phyloP scores from a whole-genome alignment of 2,797 vertebrate species.

The Pantherophis alleghaniensis region DNA sequence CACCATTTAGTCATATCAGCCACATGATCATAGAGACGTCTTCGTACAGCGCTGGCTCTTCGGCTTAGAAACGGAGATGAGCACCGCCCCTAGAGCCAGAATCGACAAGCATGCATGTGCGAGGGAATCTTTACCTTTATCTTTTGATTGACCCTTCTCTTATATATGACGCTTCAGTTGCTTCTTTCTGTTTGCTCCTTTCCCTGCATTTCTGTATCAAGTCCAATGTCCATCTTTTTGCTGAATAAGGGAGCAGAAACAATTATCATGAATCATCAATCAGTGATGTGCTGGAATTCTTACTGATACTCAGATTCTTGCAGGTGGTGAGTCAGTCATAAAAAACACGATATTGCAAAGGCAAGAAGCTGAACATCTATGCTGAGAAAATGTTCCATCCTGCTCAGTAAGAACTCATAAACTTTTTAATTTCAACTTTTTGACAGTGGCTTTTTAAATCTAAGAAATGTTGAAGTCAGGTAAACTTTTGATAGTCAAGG shows the following conservation, averaged over 20 bases:
- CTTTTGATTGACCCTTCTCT: too few species aligned
- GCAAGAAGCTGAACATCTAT: not conserved
- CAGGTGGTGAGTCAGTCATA: not conserved
- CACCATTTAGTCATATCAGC: too few species aligned
- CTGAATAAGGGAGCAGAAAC: slow-evolving; percentile 13
- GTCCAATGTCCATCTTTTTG: not conserved
- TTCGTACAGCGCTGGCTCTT: too few species aligned
- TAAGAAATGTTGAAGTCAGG: not conserved
- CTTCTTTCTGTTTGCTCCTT: not conserved
- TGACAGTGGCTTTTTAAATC: not conserved
- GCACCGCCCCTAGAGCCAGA: too few species aligned
- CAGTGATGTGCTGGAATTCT: slow-evolving; percentile 15
- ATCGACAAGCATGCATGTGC: too few species aligned
- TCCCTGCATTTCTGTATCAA: not conserved
- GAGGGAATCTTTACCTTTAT: too few species aligned
- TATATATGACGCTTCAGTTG: not conserved
- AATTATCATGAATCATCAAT: not conserved
- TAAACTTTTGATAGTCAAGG: not conserved
- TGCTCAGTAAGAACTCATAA: not conserved
- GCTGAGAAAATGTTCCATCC: not conserved
- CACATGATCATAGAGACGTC: too few species aligned
- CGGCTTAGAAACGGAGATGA: too few species aligned
- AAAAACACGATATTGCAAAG: not conserved
- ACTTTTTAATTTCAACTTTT: accelerated
- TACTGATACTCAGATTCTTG: accelerated